Percentiles rank a stretch among this genome's conserved stretches.
These are phyloP conservation scores for Smithornis capensis DNA, from an alignment of 2,113 vertebrate species.

Conservation along the genomic window DNA sequence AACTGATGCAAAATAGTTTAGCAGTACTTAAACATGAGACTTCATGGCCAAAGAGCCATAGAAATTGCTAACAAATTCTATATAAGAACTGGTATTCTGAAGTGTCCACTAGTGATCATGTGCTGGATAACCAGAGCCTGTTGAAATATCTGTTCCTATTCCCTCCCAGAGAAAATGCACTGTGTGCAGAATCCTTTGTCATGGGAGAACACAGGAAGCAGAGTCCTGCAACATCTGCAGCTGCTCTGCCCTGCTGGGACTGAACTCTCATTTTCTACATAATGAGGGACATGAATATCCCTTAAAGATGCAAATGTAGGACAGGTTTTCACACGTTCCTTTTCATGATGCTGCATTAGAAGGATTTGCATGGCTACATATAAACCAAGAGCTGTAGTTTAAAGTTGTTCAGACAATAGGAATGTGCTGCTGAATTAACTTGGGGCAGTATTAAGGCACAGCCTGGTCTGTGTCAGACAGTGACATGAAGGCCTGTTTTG, in stretches of 20 bases:
- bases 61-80: neutral
- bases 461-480: neutral
- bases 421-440: neutral
- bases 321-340: neutral
- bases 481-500: neutral
- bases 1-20: neutral
- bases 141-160: constrained; percentile 6
- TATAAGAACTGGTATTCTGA: neutral
- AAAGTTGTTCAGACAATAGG: neutral
- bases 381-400: neutral
- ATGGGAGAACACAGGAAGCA: constrained; percentile 16
- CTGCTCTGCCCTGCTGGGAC: neutral
- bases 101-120: neutral
- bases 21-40: neutral
- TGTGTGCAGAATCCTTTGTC: constrained; percentile 14
- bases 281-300: neutral
- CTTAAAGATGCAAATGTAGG: neutral
- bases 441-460: neutral
- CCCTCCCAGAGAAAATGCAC: constrained; percentile 5
- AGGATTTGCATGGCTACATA: neutral
- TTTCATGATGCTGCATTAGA: neutral
- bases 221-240: neutral
- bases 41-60: neutral
- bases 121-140: neutral
- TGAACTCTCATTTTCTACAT: neutral